Evolutionary conservation across 2,797 vertebrate genomes (phyloP), one percentile per base, ranked within the genome.

Genomic region (Xerus rutilus): DNA sequence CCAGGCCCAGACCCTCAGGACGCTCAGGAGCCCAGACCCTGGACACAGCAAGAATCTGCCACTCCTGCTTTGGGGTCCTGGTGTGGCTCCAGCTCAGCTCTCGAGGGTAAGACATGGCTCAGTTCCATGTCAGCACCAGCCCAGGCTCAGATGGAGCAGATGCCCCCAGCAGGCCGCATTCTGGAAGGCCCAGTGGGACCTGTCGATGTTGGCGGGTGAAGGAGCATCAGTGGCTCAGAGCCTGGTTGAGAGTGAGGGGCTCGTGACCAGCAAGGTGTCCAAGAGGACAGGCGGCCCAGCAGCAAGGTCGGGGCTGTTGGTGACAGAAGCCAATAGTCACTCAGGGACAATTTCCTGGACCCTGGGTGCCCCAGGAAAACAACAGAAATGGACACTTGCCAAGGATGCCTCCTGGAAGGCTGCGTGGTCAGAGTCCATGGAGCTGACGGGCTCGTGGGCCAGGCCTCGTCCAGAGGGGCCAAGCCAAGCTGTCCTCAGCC

Each of bases 1-100:
- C 62, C 57, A 12, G 35, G 57, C 18, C 39, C 13, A 2, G 65
- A 4, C 30, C 52, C 11, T 30, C 4, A 1, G 14, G 7, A 5
- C 43, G 13, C 72, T 25, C 43, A 28, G 90, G 18, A 25, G 17
- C 45, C 54, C 30, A 18, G 28, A 14, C 5, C 0, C 28, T 21
- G 1, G 10, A 21, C 9, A 1, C 5, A 9, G 15, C 1, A 2
- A 0, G 10, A 15, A 7, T 5, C n/a, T 9, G 65, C 77, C 1
- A 21, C 73, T 69, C 47, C 39, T 45, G 14, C 14, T 23, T 47
- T 25, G 7, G 47, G 32, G 47, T 64, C 17, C 82, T 47, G 0
- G 15, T 23, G 23, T 11, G 25, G 21, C 39, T 72, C 43, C 59
- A 9, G 5, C 28, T 4, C 6, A 2, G 54, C 54, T 57, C 18